Conservation (phyloP, 2,797 vertebrate genomes). For the Babyrousa celebensis region DNA sequence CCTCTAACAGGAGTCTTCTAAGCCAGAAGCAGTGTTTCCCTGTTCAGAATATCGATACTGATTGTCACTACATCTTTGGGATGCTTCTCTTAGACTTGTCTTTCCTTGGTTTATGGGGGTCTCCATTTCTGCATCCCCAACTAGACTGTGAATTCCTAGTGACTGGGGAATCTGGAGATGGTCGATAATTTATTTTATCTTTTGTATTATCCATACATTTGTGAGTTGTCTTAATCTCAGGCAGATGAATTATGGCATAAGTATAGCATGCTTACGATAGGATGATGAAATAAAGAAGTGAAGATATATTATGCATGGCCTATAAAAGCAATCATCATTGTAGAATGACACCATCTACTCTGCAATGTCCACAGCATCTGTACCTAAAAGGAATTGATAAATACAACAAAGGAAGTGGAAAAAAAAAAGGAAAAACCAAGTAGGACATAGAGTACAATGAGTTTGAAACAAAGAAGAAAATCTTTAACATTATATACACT, state of each 20-base stretch:
- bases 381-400: not conserved
- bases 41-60: not conserved
- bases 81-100: not conserved
- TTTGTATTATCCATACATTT: not conserved
- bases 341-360: not conserved
- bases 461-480: not conserved
- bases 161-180: not conserved
- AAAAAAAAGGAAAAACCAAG: conserved; percentile 2
- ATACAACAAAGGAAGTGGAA: conserved; percentile 24
- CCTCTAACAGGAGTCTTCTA: not conserved
- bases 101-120: not conserved
- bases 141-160: not conserved
- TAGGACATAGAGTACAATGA: not conserved
- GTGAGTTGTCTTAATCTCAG: not conserved
- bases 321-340: not conserved
- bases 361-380: not conserved
- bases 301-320: not conserved
- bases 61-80: not conserved
- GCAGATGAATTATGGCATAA: not conserved
- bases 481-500: not conserved
- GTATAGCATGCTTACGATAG: not conserved
- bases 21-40: not conserved
- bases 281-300: not conserved
- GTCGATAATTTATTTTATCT: not conserved
- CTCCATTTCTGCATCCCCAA: not conserved